Evolutionary conservation across 2,797 vertebrate genomes (phyloP).

Genomic region (Rhinella marina): DNA sequence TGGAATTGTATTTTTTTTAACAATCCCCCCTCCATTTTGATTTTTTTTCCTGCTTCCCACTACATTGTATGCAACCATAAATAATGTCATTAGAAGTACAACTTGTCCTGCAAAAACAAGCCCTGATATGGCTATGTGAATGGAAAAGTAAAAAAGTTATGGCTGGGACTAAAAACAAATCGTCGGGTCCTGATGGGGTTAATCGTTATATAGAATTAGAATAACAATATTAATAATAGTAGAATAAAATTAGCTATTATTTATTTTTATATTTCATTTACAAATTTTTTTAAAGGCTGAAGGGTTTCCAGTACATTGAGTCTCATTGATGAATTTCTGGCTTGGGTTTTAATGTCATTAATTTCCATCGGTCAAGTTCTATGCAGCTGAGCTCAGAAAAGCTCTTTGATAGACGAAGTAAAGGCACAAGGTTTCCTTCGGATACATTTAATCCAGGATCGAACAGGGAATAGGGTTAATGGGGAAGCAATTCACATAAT

Average conservation of each 20-base stretch:
- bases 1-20: too few species aligned
- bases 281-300: background rate
- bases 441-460: slow-evolving; percentile 33
- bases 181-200: too few species aligned
- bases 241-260: background rate
- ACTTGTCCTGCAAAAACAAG: too few species aligned
- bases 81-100: too few species aligned
- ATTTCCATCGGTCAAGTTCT: background rate
- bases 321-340: background rate
- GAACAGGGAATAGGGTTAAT: slow-evolving; percentile 41
- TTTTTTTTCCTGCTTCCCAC: too few species aligned
- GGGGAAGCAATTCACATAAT: slow-evolving; percentile 49
- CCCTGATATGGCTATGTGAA: too few species aligned
- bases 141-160: too few species aligned
- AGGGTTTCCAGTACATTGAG: background rate
- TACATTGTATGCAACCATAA: too few species aligned
- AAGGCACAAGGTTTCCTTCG: slow-evolving; percentile 17
- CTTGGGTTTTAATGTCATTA: background rate
- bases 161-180: too few species aligned
- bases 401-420: background rate
- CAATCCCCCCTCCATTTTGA: too few species aligned
- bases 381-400: background rate
- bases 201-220: too few species aligned
- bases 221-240: too few species aligned
- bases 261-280: background rate